A percentile compares a stretch with the other conserved stretches of the same genome.
These are phyloP conservation scores for Neodiprion fabricii DNA, from an alignment of 1,140 invertebrate genomes.

Conservation along the genomic window DNA sequence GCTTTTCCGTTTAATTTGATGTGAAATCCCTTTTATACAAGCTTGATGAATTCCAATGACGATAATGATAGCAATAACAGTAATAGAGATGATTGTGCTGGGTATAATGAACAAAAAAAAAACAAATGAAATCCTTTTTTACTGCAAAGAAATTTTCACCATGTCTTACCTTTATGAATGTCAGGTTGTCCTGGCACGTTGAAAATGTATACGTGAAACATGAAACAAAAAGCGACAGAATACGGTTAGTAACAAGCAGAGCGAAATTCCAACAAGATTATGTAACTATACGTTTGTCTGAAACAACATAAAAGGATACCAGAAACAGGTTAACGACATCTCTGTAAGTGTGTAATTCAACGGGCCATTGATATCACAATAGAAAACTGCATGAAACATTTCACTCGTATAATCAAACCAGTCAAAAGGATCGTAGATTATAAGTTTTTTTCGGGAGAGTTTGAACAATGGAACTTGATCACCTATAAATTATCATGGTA, in stretches of 20 bases:
- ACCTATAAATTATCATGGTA: slow-evolving; percentile 7
- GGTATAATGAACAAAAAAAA: not conserved
- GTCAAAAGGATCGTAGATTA: too few species aligned
- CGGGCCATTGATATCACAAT: too few species aligned
- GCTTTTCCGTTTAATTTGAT: too few species aligned
- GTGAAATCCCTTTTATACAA: too few species aligned
- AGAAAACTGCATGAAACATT: too few species aligned
- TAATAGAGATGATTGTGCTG: not conserved
- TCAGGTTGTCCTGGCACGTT: slow-evolving; percentile 68
- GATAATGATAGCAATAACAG: not conserved
- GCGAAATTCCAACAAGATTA: too few species aligned
- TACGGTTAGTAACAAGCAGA: not conserved
- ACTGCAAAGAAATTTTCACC: not conserved
- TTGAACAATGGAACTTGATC: not conserved
- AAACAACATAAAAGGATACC: too few species aligned
- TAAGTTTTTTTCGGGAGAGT: slow-evolving; percentile 2
- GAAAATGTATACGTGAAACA: slow-evolving; percentile 24
- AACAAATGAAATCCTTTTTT: not conserved
- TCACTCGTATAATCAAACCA: too few species aligned
- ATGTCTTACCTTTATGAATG: slow-evolving; percentile 71
- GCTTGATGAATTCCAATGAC: too few species aligned
- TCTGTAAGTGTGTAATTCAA: too few species aligned
- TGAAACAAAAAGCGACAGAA: slow-evolving; percentile 39
- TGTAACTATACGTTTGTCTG: too few species aligned
- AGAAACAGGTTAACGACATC: too few species aligned